Evolutionary conservation across 2,113 vertebrate species (phyloP), one percentile per base, ranked within the genome.

Genomic region (Sinocyclocheilus grahami): DNA sequence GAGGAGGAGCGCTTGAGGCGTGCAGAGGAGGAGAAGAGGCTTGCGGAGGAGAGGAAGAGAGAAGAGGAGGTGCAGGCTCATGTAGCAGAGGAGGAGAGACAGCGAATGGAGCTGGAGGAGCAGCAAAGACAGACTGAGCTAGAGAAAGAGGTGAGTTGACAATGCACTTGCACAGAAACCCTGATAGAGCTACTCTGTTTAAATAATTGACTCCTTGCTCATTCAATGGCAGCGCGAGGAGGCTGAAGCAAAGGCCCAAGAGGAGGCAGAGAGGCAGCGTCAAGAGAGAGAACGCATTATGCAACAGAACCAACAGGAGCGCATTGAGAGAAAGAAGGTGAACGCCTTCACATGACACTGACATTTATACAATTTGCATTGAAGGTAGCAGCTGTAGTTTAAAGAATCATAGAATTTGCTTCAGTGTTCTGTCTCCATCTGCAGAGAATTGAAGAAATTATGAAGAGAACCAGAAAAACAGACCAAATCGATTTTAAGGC

Each of bases 361-460:
- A 48, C 39, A n/a, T 12, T 62, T 78, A 51, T 37, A 51, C 62
- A 12, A 18, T 62, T 24, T 33, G 3, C 4, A 20, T 20, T 67
- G 13, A 58, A 37, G 33, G 0, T 27, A 39, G 4, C 33, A 24
- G 46, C 20, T 84, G 24, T 51, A 76, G 22, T 39, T 27, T 39
- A 24, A 83, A 58, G n/a, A 22, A 22, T 18, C 30, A 30, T 78
- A 6, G 46, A 22, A 48, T 33, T 75, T 42, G 5, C 58, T 5
- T 33, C 16, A 75, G 18, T 63, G 0, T 4, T 46, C 82, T 79
- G 12, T 80, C 27, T 86, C 8, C 78, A 90, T 92, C 86, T 92
- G 89, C 89, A 98, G 97, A 96, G 97, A 94, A 97, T 98, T 65
- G 97, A 98, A 87, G 97, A 98, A 94, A 98, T 98, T 90, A 99